Evolutionary conservation across 2,888 invertebrate species (phyloP).

Genomic region (Stenodera caucasica): DNA sequence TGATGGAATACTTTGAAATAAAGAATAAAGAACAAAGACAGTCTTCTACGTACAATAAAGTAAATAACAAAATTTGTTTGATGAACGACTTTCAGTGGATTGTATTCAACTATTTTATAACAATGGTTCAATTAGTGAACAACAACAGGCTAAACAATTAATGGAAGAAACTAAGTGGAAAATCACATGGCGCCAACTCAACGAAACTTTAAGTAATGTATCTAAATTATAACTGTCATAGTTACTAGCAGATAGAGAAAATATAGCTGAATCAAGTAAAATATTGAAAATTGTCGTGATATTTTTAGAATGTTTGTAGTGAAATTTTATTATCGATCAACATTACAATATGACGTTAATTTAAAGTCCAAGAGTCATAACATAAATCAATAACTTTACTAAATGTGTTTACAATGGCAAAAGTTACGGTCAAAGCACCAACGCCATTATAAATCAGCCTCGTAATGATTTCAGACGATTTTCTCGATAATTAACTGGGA

Average conservation of each 20-base stretch:
- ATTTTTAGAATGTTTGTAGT: no score
- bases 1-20: not conserved
- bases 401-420: conserved; percentile 8
- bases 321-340: not conserved
- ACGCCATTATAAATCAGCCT: not conserved
- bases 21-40: not conserved
- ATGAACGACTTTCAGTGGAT: not conserved
- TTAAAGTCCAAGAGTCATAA: not conserved
- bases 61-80: not conserved
- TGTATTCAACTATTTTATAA: not conserved
- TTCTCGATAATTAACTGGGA: no score
- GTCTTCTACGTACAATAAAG: not conserved
- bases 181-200: not conserved
- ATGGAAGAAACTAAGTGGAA: not conserved
- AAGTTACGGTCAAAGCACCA: conserved; percentile 1
- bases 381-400: conserved; percentile 6
- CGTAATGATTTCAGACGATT: not conserved
- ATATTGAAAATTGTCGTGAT: no score
- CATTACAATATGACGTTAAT: not conserved
- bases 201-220: not conserved
- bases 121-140: not conserved
- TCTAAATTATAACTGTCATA: no score
- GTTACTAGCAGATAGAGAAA: no score
- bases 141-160: not conserved
- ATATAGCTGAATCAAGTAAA: no score